Conservation (phyloP, 1,140 invertebrate genomes). For the Drosophila baimaii region DNA sequence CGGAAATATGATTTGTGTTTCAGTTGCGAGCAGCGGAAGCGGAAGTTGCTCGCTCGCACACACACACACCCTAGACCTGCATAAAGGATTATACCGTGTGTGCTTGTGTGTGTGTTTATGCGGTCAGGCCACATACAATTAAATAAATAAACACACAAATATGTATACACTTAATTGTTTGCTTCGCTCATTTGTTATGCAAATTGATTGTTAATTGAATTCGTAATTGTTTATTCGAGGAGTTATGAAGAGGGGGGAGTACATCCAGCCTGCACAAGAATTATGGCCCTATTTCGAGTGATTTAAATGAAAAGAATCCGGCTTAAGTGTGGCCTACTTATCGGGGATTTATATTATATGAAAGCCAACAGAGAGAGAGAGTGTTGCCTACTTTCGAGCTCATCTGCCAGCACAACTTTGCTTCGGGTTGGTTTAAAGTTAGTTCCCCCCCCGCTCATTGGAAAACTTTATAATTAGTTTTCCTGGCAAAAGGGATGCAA, state of each 20-base stretch:
- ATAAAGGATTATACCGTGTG: conserved; percentile 32
- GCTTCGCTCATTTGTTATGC: conserved; percentile 43
- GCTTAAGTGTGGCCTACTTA: neutral
- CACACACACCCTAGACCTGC: neutral
- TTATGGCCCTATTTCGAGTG: neutral
- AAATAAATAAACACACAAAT: conserved; percentile 29
- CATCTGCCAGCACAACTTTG: conserved; percentile 2
- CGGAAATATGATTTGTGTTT: conserved; percentile 74
- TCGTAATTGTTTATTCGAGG: conserved; percentile 19
- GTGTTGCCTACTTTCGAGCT: conserved; percentile 33
- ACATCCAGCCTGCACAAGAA: neutral
- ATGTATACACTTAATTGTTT: conserved; percentile 38
- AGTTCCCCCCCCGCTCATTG: conserved; percentile 20
- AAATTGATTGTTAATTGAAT: conserved; percentile 64
- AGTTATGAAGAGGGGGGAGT: neutral
- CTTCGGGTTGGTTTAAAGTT: neutral
- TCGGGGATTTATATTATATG: too few species aligned
- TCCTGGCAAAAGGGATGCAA: neutral
- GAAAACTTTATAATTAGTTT: conserved; percentile 58
- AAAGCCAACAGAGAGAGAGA: neutral
- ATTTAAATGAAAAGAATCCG: neutral
- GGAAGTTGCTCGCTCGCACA: conserved; percentile 67
- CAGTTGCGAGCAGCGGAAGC: conserved; percentile 54
- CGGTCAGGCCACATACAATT: conserved; percentile 19
- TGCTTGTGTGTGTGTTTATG: neutral